Evolutionary conservation across 2,113 vertebrate species (phyloP).

Genomic region (Neotoma lepida): DNA sequence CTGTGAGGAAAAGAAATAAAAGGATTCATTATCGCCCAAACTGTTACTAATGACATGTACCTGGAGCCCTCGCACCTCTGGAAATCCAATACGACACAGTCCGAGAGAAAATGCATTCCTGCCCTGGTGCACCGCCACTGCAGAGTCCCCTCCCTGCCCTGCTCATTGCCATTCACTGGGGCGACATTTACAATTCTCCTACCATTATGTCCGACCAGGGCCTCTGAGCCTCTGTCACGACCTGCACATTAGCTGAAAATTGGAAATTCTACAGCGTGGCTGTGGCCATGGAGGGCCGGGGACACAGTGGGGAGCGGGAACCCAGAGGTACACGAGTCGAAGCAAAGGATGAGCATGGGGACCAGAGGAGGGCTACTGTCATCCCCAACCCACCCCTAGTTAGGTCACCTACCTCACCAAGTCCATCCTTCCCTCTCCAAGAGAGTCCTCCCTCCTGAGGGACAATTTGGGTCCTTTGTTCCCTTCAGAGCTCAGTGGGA

Average conservation of each 20-base stretch:
- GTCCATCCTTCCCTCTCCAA: background rate
- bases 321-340: rapidly evolving
- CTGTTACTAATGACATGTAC: conserved; percentile 99
- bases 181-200: conserved; percentile 97
- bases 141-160: conserved; percentile 86
- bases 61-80: conserved; percentile 97
- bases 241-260: conserved; percentile 98
- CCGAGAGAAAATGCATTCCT: conserved; percentile 93
- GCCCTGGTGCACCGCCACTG: conserved; percentile 81
- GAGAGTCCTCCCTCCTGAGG: background rate
- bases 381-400: background rate
- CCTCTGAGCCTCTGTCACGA: conserved; percentile 94
- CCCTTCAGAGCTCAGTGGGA: background rate
- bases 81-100: conserved; percentile 99
- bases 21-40: conserved; percentile 98
- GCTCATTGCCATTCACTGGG: conserved; percentile 90
- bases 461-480: background rate
- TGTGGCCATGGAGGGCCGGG: conserved; percentile 71
- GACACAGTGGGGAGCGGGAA: background rate
- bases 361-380: background rate
- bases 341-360: rapidly evolving
- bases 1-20: conserved; percentile 96
- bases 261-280: conserved; percentile 93
- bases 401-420: background rate
- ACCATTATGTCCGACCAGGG: conserved; percentile 99